These are phyloP conservation scores for Grammomys surdaster DNA, from an alignment of 2,113 vertebrate species.

Conservation along the genomic window DNA sequence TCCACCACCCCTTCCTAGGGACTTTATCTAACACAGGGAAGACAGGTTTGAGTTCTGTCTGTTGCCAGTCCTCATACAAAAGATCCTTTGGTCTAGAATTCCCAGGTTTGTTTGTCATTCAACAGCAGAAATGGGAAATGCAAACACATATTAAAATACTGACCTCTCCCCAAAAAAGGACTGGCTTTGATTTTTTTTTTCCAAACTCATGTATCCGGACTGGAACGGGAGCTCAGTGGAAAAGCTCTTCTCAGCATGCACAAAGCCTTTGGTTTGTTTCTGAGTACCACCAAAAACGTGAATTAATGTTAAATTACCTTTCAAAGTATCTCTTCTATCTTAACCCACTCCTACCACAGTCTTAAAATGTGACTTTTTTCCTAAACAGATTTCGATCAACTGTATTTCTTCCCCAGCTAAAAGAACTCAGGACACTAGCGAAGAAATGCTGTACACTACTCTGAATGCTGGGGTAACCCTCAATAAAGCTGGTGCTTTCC, in stretches of 20 bases:
- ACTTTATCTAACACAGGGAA: neutral
- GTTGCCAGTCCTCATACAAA: neutral
- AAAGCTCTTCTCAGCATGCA: neutral
- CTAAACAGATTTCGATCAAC: constrained; percentile 9
- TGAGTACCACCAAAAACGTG: neutral
- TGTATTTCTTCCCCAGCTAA: constrained; percentile 36
- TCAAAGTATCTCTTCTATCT: constrained; percentile 12
- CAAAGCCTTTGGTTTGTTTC: neutral
- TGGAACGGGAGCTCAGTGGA: neutral
- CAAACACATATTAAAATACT: constrained; percentile 47
- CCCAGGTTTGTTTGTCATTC: constrained; percentile 16
- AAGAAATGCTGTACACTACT: neutral
- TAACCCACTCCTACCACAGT: neutral
- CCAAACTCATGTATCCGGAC: neutral
- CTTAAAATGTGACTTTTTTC: constrained; percentile 43
- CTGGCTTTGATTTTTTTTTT: neutral
- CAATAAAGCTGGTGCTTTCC: constrained; percentile 2
- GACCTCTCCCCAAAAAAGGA: neutral
- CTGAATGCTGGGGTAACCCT: neutral
- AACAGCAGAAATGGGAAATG: constrained; percentile 22
- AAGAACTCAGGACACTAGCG: neutral
- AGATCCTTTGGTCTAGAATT: constrained; percentile 10
- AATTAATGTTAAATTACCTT: constrained; percentile 5
- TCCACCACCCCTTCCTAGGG: neutral
- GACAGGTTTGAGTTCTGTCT: neutral